A percentile compares a stretch with the other conserved stretches of the same genome.
Evolutionary conservation across 1,140 invertebrate genomes (phyloP).

Genomic region (Battus philenor): DNA sequence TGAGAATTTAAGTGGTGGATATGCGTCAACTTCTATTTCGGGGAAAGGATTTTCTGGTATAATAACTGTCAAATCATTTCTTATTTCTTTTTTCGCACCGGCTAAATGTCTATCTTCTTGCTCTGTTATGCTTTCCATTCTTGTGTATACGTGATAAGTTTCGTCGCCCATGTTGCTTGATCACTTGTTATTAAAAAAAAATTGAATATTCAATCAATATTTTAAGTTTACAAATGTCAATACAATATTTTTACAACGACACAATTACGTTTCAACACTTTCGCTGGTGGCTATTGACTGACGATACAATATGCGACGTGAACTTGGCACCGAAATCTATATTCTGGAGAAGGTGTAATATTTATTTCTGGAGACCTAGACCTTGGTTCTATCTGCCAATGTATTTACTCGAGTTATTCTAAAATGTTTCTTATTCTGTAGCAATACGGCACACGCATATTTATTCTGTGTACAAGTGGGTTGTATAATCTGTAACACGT

Average conservation of each 20-base stretch:
- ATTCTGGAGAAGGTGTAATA: slow-evolving; percentile 58
- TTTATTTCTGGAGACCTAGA: slow-evolving; percentile 65
- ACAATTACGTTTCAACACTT: slow-evolving; percentile 31
- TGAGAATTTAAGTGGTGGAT: slow-evolving; percentile 79
- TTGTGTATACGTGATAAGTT: slow-evolving; percentile 47
- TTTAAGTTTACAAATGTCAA: slow-evolving; percentile 11
- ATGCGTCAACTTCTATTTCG: slow-evolving; percentile 68
- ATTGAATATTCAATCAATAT: slow-evolving; percentile 23
- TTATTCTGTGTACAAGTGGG: neutral
- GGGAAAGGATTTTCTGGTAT: slow-evolving; percentile 71
- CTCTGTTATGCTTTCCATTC: slow-evolving; percentile 63
- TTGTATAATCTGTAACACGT: slow-evolving; percentile 7
- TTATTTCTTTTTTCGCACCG: slow-evolving; percentile 57
- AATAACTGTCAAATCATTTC: slow-evolving; percentile 58
- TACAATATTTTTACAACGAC: slow-evolving; percentile 28
- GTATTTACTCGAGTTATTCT: neutral
- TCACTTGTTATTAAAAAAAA: slow-evolving; percentile 32
- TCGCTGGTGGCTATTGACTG: slow-evolving; percentile 49
- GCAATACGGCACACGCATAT: neutral
- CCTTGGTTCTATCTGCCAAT: slow-evolving; percentile 5
- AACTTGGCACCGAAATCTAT: slow-evolving; percentile 46
- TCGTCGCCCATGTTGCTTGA: slow-evolving; percentile 47
- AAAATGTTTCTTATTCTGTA: slow-evolving; percentile 1
- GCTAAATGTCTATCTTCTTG: slow-evolving; percentile 61
- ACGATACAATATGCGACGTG: slow-evolving; percentile 27